A percentile compares a stretch with the other conserved stretches of the same genome.
phyloP scores from a whole-genome alignment of 2,888 invertebrate species.

The Rhynchonema sp. region DNA sequence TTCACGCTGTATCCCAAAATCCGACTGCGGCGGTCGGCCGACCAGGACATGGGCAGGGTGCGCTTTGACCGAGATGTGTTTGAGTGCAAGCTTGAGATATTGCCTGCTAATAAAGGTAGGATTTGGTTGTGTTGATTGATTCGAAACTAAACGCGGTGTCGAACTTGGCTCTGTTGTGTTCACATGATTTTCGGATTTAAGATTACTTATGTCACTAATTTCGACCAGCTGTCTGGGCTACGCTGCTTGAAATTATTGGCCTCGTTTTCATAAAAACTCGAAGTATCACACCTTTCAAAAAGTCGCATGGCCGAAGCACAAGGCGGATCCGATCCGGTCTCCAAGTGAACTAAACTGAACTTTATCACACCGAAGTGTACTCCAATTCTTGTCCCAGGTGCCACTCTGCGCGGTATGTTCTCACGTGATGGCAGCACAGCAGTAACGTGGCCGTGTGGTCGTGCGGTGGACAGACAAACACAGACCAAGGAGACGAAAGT shows the following conservation, averaged over 20 bases:
- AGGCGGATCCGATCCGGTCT: too few relatives aligned
- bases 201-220: too few relatives aligned
- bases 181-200: constrained; percentile 13
- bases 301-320: too few relatives aligned
- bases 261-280: too few relatives aligned
- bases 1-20: neutral
- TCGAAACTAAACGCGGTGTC: constrained; percentile 1
- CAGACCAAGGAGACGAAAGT: constrained; percentile 12
- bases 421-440: neutral
- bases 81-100: constrained; percentile 15
- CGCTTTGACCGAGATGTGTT: constrained; percentile 16
- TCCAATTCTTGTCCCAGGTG: neutral
- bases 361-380: too few relatives aligned
- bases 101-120: neutral
- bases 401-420: constrained; percentile 11
- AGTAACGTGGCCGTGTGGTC: constrained; percentile 19
- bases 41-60: neutral
- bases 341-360: too few relatives aligned
- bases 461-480: constrained; percentile 12
- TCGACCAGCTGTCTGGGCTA: too few relatives aligned
- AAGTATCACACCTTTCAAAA: too few relatives aligned
- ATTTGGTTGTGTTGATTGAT: neutral
- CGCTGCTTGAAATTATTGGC: too few relatives aligned
- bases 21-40: neutral
- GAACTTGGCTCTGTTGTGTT: neutral